A percentile compares a stretch with the other conserved stretches of the same genome.
Evolutionary conservation across 2,113 vertebrate genomes (phyloP).

Genomic region (Saccopteryx bilineata): DNA sequence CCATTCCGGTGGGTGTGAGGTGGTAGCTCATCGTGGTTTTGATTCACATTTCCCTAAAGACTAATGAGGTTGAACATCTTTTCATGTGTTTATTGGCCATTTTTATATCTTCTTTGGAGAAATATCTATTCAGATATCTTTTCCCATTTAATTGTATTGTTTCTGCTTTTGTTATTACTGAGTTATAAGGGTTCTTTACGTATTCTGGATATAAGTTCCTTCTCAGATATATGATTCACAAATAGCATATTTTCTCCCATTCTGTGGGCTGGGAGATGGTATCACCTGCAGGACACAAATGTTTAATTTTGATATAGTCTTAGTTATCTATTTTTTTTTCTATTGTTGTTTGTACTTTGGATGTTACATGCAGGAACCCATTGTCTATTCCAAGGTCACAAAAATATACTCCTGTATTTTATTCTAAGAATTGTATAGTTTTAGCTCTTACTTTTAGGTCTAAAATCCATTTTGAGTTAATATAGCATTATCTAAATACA

Average conservation of each 20-base stretch:
- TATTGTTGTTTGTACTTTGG: neutral
- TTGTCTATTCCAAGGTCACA: neutral
- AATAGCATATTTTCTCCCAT: neutral
- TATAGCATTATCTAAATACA: neutral
- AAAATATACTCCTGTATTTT: neutral
- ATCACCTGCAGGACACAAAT: neutral
- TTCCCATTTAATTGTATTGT: neutral
- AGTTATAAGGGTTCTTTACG: neutral
- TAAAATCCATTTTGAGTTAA: constrained; percentile 24
- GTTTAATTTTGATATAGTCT: neutral
- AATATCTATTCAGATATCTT: neutral
- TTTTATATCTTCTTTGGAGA: neutral
- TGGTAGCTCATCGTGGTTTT: neutral
- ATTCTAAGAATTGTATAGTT: neutral
- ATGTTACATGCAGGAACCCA: neutral
- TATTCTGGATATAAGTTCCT: neutral
- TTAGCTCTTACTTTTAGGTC: constrained; percentile 24
- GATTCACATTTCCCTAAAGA: constrained; percentile 29
- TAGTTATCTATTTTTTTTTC: neutral
- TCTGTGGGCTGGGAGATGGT: neutral
- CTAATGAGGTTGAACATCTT: neutral
- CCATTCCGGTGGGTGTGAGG: neutral
- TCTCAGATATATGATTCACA: neutral
- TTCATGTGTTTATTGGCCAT: neutral
- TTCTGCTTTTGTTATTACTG: constrained; percentile 41